Evolutionary conservation across 2,113 vertebrate genomes (phyloP).

Genomic region (Leucosticte australis): DNA sequence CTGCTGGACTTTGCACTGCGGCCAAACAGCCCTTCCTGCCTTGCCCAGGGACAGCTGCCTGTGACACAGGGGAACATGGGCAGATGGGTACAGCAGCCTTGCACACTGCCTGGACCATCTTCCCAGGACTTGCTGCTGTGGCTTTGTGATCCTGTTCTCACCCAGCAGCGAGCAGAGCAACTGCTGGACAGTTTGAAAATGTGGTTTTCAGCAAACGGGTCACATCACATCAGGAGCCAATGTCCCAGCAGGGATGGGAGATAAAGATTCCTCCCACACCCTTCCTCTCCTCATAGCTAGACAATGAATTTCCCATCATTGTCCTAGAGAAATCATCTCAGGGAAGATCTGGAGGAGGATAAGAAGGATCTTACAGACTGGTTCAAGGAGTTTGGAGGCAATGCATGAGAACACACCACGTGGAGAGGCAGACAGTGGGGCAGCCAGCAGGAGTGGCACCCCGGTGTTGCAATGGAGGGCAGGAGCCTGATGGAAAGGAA

Average conservation of each 20-base stretch:
- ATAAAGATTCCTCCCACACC: background rate
- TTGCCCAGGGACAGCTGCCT: background rate
- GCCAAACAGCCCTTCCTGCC: background rate
- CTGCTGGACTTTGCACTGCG: background rate
- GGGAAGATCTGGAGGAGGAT: background rate
- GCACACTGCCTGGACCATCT: background rate
- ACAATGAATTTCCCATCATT: background rate
- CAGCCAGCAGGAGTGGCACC: background rate
- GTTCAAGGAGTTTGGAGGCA: background rate
- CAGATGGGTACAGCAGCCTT: background rate
- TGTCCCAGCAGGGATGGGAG: background rate
- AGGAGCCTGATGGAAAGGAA: background rate
- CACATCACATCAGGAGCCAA: background rate
- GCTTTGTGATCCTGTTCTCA: background rate
- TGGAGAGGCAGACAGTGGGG: background rate
- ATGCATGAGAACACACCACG: background rate
- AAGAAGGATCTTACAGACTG: background rate
- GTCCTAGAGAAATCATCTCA: background rate
- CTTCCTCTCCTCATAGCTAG: constrained; percentile 20
- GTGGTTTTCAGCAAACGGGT: background rate
- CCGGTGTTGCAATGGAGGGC: background rate
- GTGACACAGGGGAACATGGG: accelerated
- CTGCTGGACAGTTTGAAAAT: background rate
- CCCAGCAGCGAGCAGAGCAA: background rate
- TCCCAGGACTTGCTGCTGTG: background rate